Percentiles rank a stretch among this genome's conserved stretches.
Conservation (phyloP, 2,888 invertebrate species). For the Malachius bipustulatus region DNA sequence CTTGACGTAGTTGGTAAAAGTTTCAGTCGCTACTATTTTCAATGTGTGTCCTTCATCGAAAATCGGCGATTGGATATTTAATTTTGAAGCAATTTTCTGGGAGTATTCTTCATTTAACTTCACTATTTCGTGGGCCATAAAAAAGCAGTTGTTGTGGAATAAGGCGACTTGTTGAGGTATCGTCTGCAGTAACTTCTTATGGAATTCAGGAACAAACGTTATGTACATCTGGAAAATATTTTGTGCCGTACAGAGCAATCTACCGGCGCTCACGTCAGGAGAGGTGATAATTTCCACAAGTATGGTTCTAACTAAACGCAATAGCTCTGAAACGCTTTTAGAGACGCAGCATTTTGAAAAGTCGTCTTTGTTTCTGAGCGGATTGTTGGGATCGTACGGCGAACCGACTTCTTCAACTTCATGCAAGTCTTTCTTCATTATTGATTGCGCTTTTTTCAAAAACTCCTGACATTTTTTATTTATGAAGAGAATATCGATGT, state of each 20-base stretch:
- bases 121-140: conserved; percentile 61
- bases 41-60: conserved; percentile 60
- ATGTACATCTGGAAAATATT: conserved; percentile 67
- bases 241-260: conserved; percentile 56
- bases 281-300: conserved; percentile 54
- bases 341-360: conserved; percentile 49
- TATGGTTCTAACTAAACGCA: conserved; percentile 51
- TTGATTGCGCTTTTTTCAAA: conserved; percentile 51
- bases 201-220: conserved; percentile 65
- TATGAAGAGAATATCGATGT: conserved; percentile 65
- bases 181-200: conserved; percentile 65
- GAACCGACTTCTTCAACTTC: conserved; percentile 47
- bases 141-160: conserved; percentile 88
- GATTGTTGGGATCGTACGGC: conserved; percentile 36
- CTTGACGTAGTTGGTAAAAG: conserved; percentile 56
- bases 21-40: conserved; percentile 53
- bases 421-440: conserved; percentile 75
- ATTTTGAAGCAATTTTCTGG: conserved; percentile 44
- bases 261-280: conserved; percentile 48
- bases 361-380: conserved; percentile 38
- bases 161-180: conserved; percentile 82
- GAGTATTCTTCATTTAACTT: conserved; percentile 57
- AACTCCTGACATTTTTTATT: conserved; percentile 64
- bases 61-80: conserved; percentile 40
- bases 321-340: conserved; percentile 49